Base-by-base conservation (phyloP, 2,888 invertebrate genomes). In the Orgyia antiqua region DNA sequence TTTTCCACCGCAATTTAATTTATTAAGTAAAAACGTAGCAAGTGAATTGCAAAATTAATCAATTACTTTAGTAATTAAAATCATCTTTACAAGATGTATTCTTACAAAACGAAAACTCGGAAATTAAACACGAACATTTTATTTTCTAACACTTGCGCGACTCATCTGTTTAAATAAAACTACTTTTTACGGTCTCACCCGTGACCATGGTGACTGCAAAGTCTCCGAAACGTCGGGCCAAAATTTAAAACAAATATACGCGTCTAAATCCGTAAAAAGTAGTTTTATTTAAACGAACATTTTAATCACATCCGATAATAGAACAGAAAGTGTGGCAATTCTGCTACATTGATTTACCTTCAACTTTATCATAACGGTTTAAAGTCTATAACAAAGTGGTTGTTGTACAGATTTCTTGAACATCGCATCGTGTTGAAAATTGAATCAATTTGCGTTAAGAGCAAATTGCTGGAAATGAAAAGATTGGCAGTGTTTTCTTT, bases 361-460 rank as follows among this genome's bases (percentile, higher is more conserved):
- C 13, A 1, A 19, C 33, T 29, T 34, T 58, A 48, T 29, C 10
- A 19, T 39, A 21, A 29, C 10, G 31, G 3, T 1, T 23, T 43
- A 59, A 42, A 36, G 39, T 18, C 40, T 51, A 47, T 53, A 1
- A n/a, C 12, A 19, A 37, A 40, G 39, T 44, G 36, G 29, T 29
- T 25, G 26, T 20, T 34, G 27, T 25, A 33, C 29, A 7, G 20
- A 18, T 21, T 32, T 30, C 29, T 42, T 38, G 27, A 31, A 45
- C 46, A 40, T n/a, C n/a, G n/a, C n/a, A n/a, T n/a, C n/a, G n/a
- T n/a, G n/a, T 47, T 45, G 53, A 55, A 59, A 69, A 70, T 67
- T 58, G 56, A 68, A 68, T 68, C 69, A 71, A 67, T 69, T 69
- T 66, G 54, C 59, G 55, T 60, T 64, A 60, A 64, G 52, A 62